Evolutionary conservation across 2,113 vertebrate genomes (phyloP), one percentile per base, ranked within the genome.

Genomic region (Hassar affinis): DNA sequence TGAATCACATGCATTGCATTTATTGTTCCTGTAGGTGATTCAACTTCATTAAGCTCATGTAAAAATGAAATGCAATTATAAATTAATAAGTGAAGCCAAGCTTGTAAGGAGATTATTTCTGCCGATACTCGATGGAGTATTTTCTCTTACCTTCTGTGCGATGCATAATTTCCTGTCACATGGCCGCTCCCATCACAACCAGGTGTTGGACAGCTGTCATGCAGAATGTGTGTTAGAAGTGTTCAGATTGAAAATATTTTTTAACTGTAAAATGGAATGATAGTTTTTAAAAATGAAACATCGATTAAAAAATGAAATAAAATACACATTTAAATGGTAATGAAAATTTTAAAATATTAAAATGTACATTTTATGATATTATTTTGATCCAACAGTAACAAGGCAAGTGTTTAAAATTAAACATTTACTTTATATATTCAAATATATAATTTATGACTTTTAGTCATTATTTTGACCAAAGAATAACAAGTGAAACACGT

Each of bases 121-220:
- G 3, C 75, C 14, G 74, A 68, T 27, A 57, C 25, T 30, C 15
- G 14, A 52, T 4, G 89, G 90, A 87, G 86, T 88, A 87, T 85
- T 84, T 85, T 85, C 89, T 84, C 91, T 93, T 90, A 95, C 94
- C 94, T 95, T 88, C 94, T 94, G 90, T 95, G 94, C 49, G 94
- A 95, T 76, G 94, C 94, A 87, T 95, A 95, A 91, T 95, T 95
- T 90, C 95, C 95, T 81, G 95, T 95, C 88, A 95, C 94, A 79
- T 95, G 95, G 88, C 95, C 95, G 45, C 95, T 95, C 84, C 95
- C 95, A 85, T 95, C 95, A 93, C 95, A 95, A 85, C 95, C 95
- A 47, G 95, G 95, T 86, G 95, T 95, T 69, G 95, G 95, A 93
- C 95, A 95, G 91, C 95, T 95, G 91, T 85, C 84, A 87, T 22